Percentiles rank a stretch among this genome's conserved stretches.
Conservation (phyloP, 92 coral and sea anemone species). For the Nematostella vectensis region DNA sequence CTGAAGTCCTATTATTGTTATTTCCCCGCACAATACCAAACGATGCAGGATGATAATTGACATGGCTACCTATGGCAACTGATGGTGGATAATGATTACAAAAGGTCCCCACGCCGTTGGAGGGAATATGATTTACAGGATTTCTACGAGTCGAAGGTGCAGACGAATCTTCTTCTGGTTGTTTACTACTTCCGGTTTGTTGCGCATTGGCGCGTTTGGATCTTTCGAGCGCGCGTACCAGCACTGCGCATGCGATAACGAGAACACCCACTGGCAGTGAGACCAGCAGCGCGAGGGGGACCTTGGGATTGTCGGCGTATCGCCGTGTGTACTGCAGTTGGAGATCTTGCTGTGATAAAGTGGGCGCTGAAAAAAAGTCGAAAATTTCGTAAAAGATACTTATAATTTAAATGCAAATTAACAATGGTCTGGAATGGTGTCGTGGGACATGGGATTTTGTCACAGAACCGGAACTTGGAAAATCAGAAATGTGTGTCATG, state of each 20-base stretch:
- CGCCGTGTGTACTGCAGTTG: background rate
- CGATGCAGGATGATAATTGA: too few species aligned
- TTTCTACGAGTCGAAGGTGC: too few species aligned
- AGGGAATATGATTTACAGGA: too few species aligned
- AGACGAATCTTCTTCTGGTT: background rate
- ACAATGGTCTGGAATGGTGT: background rate
- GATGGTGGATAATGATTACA: too few species aligned
- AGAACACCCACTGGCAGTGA: slow-evolving; percentile 14
- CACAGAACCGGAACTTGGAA: too few species aligned
- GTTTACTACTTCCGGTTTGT: background rate
- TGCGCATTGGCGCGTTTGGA: slow-evolving; percentile 5
- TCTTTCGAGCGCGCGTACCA: slow-evolving; percentile 15
- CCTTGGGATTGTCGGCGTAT: background rate
- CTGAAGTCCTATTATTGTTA: background rate
- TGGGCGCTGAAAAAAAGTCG: slow-evolving; percentile 6
- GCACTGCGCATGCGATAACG: slow-evolving; percentile 9
- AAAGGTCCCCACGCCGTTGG: too few species aligned
- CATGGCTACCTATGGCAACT: too few species aligned
- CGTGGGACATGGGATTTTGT: too few species aligned
- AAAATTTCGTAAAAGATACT: background rate
- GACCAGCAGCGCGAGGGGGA: slow-evolving; percentile 20
- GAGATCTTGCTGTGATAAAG: background rate
- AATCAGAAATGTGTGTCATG: too few species aligned
- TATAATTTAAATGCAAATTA: background rate
- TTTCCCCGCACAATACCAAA: background rate